Conservation (phyloP, 2,888 invertebrate species). For the Lasioglossum figueresi region DNA sequence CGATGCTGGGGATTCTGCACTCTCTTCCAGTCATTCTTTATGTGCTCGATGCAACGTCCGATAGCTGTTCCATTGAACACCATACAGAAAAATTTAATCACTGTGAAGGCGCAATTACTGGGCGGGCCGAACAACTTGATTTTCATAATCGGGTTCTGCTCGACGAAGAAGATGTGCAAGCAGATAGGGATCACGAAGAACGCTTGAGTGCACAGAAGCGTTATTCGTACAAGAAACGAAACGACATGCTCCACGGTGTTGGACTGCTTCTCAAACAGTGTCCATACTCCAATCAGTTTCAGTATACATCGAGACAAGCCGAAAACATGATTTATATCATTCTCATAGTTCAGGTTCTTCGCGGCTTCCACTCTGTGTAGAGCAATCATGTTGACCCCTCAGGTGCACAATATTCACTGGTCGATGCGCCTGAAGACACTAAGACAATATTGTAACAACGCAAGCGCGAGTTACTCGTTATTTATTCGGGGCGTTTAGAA, state of each 20-base stretch:
- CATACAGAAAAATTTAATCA: slow-evolving; percentile 63
- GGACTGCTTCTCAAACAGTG: not conserved
- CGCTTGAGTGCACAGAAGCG: slow-evolving; percentile 6
- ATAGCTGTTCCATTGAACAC: slow-evolving; percentile 46
- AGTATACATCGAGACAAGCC: slow-evolving; percentile 25
- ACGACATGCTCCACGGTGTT: slow-evolving; percentile 20
- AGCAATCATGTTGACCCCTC: slow-evolving; percentile 5
- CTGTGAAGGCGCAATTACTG: slow-evolving; percentile 44
- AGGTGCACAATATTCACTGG: not conserved
- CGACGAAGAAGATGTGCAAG: slow-evolving; percentile 24
- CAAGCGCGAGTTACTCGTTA: not conserved
- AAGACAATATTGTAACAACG: not conserved
- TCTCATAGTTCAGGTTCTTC: slow-evolving; percentile 26
- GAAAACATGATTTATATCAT: slow-evolving; percentile 18
- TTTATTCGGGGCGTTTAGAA: not conserved
- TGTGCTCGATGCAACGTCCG: slow-evolving; percentile 61
- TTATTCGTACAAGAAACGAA: not conserved
- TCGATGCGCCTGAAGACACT: not conserved
- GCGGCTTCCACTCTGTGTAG: not conserved
- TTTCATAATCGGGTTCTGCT: slow-evolving; percentile 2
- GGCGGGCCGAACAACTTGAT: slow-evolving; percentile 66
- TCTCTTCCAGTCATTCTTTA: slow-evolving; percentile 69
- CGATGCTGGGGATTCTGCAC: slow-evolving; percentile 39
- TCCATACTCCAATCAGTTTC: slow-evolving; percentile 42
- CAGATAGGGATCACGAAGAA: slow-evolving; percentile 29